These are phyloP conservation scores for Propithecus perrieri DNA, from an alignment of 2,797 vertebrate species.

Conservation along the genomic window DNA sequence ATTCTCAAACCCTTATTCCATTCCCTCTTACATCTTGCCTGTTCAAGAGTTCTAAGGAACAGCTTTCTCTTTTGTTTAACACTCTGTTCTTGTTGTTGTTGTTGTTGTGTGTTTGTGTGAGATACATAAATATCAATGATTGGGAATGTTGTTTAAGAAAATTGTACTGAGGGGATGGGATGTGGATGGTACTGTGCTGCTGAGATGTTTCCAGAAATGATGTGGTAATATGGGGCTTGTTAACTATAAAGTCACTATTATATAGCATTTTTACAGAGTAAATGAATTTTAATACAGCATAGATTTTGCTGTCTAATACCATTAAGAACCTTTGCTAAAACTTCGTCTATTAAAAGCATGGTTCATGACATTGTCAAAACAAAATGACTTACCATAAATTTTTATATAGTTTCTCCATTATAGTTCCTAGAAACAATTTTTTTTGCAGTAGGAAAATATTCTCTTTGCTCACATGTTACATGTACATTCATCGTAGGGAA, in stretches of 20 bases:
- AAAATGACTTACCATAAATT: conserved; percentile 37
- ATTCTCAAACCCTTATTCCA: background rate
- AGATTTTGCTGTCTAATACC: background rate
- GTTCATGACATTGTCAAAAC: conserved; percentile 30
- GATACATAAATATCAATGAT: background rate
- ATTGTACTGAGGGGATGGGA: background rate
- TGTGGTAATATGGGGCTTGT: background rate
- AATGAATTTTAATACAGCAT: background rate
- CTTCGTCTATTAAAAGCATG: background rate
- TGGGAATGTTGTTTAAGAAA: conserved; percentile 1
- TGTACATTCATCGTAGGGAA: background rate
- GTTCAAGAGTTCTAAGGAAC: background rate
- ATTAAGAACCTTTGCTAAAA: conserved; percentile 45
- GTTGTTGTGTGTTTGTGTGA: background rate
- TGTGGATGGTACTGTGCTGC: background rate
- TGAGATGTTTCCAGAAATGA: conserved; percentile 25
- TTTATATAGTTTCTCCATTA: conserved; percentile 29
- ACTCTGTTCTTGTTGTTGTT: background rate
- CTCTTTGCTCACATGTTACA: background rate
- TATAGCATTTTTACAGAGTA: background rate
- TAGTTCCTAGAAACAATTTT: conserved; percentile 24
- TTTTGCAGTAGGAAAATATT: background rate
- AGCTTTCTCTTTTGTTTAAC: background rate
- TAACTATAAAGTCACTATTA: conserved; percentile 36
- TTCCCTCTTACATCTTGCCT: background rate